Conservation (phyloP, 1,140 invertebrate species). For the Trichoplusia ni region DNA sequence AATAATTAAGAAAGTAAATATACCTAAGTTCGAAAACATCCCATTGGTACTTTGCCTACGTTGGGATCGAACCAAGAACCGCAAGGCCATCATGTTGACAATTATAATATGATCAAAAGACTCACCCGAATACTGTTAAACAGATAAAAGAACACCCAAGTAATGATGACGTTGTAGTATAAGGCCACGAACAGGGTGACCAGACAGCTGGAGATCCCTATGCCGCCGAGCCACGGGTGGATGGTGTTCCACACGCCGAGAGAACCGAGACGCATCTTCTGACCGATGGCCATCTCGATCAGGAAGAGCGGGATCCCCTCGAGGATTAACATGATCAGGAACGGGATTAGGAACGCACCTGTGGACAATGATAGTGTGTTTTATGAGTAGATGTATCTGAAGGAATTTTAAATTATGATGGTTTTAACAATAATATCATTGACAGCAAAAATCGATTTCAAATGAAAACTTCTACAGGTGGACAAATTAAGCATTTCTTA, state of each 20-base stretch:
- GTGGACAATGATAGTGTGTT: constrained; percentile 43
- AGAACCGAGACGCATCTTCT: constrained; percentile 93
- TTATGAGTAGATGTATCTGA: too few relatives aligned
- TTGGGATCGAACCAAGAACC: too few relatives aligned
- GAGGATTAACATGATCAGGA: constrained; percentile 95
- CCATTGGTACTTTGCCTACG: too few relatives aligned
- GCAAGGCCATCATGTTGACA: too few relatives aligned
- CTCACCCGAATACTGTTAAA: constrained; percentile 94
- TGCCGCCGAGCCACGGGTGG: constrained; percentile 95
- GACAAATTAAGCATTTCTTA: too few relatives aligned
- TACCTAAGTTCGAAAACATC: too few relatives aligned
- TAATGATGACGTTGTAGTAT: constrained; percentile 99
- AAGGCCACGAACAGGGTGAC: constrained; percentile 96
- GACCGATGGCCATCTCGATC: constrained; percentile 96
- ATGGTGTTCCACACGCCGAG: constrained; percentile 97
- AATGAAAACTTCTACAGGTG: too few relatives aligned
- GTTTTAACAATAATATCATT: too few relatives aligned
- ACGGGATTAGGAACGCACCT: constrained; percentile 99
- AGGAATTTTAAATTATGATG: too few relatives aligned
- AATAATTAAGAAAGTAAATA: too few relatives aligned
- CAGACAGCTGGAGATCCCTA: constrained; percentile 94
- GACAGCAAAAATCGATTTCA: too few relatives aligned
- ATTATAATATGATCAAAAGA: constrained; percentile 32
- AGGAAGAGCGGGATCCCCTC: constrained; percentile 97
- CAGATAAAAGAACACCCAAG: constrained; percentile 98